phyloP scores from a whole-genome alignment of 2,113 vertebrate species.

The Cyprinodon variegatus region DNA sequence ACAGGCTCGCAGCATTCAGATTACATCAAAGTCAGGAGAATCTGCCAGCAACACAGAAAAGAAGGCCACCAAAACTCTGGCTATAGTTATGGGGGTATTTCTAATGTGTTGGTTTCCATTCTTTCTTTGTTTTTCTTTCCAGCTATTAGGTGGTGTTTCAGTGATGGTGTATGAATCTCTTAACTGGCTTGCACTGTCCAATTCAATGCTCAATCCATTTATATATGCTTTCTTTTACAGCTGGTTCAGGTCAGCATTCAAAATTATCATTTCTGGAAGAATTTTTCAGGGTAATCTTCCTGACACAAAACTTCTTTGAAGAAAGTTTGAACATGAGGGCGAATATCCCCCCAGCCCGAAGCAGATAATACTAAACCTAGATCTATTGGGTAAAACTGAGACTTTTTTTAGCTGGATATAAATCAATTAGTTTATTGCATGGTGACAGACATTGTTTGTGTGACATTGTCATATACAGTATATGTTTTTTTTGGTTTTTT shows the following conservation, averaged over 20 bases:
- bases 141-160: background rate
- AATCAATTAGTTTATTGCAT: too few species aligned
- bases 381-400: too few species aligned
- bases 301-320: too few species aligned
- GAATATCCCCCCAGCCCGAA: too few species aligned
- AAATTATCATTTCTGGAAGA: background rate
- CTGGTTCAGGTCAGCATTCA: background rate
- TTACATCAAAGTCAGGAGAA: background rate
- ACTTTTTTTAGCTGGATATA: too few species aligned
- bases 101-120: conserved; percentile 27
- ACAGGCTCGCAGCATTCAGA: conserved; percentile 39
- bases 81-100: conserved; percentile 41
- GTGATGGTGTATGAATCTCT: conserved; percentile 5
- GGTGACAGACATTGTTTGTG: too few species aligned
- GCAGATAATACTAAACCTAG: too few species aligned
- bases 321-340: too few species aligned
- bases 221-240: background rate
- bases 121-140: conserved; percentile 21
- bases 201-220: background rate
- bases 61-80: conserved; percentile 15
- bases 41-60: background rate
- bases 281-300: background rate
- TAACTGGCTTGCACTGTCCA: conserved; percentile 17
- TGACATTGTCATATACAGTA: too few species aligned
- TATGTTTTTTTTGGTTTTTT: too few species aligned